phyloP scores from a whole-genome alignment of 2,113 vertebrate species.

The Paradisaea rubra region DNA sequence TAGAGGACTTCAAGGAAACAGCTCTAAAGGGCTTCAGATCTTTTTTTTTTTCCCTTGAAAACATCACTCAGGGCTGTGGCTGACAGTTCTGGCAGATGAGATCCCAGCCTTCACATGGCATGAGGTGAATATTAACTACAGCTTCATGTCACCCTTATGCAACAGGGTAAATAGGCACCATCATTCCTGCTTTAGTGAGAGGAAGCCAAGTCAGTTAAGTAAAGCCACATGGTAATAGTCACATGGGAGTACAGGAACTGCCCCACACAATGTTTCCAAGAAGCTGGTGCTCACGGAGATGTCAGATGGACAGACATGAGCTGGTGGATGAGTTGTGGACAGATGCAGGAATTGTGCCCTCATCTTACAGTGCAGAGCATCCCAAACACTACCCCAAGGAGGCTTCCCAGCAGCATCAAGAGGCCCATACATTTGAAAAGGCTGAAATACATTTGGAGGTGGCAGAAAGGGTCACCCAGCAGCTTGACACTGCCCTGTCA shows the following conservation, averaged over 20 bases:
- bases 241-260: neutral
- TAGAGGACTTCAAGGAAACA: neutral
- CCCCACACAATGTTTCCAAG: neutral
- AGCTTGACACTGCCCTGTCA: neutral
- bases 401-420: neutral
- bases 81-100: conserved; percentile 34
- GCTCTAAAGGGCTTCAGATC: neutral
- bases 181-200: neutral
- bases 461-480: neutral
- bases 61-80: neutral
- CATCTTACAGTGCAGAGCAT: neutral
- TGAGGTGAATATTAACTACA: conserved; percentile 44
- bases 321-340: neutral
- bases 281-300: neutral
- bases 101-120: neutral
- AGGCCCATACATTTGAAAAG: neutral
- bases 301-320: neutral
- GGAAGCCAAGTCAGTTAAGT: neutral
- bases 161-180: neutral
- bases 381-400: neutral
- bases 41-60: neutral
- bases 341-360: neutral
- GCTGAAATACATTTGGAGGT: neutral
- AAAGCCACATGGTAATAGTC: neutral
- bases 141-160: conserved; percentile 6